Evolutionary conservation across 2,888 invertebrate species (phyloP).

Genomic region (Mesoligia furuncula): DNA sequence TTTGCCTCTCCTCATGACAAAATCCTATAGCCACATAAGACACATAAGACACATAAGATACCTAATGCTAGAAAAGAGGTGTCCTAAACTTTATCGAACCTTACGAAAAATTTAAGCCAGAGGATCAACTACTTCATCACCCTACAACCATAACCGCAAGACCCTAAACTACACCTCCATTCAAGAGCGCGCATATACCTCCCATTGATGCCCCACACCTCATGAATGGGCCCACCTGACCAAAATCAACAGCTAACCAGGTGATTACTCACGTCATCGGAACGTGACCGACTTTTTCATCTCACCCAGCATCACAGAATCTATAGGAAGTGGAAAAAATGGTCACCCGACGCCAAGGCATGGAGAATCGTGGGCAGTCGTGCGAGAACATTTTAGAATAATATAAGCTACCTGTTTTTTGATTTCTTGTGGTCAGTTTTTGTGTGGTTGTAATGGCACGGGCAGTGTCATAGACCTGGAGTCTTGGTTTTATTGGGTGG

Average conservation of each 20-base stretch:
- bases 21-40: too few relatives aligned
- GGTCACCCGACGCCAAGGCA: conserved; percentile 74
- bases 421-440: conserved; percentile 77
- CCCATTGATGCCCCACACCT: conserved; percentile 50
- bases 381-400: conserved; percentile 71
- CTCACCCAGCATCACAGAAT: conserved; percentile 65
- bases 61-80: too few relatives aligned
- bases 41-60: too few relatives aligned
- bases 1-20: too few relatives aligned
- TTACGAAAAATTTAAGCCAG: background rate
- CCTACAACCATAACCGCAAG: background rate
- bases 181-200: conserved; percentile 20
- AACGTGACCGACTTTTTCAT: conserved; percentile 74
- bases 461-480: conserved; percentile 70
- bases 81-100: background rate
- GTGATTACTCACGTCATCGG: conserved; percentile 76
- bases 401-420: conserved; percentile 77
- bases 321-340: conserved; percentile 65
- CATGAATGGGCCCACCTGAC: conserved; percentile 69
- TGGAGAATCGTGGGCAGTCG: conserved; percentile 77
- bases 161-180: conserved; percentile 16
- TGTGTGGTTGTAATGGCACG: conserved; percentile 68
- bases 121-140: background rate
- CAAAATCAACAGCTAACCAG: conserved; percentile 75
- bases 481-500: conserved; percentile 43